Evolutionary conservation across 2,113 vertebrate genomes (phyloP).

Genomic region (Sapayoa aenigma): DNA sequence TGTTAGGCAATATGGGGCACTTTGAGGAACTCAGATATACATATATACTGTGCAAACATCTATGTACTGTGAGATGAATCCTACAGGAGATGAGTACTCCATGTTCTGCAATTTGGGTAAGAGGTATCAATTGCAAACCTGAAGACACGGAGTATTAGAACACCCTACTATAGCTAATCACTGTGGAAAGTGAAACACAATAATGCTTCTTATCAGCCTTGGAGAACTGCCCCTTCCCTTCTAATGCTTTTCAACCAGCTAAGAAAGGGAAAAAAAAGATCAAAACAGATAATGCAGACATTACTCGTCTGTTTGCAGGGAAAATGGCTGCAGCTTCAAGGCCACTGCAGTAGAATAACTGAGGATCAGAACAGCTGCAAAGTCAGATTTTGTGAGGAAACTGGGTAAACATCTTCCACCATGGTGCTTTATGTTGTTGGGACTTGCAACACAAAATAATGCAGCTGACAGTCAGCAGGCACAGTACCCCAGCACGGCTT

Average conservation of each 20-base stretch:
- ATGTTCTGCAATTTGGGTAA: neutral
- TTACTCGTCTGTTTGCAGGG: neutral
- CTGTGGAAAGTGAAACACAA: slow-evolving; percentile 44
- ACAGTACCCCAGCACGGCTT: neutral
- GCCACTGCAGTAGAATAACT: neutral
- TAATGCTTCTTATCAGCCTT: neutral
- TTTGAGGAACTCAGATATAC: neutral
- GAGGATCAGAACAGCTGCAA: neutral
- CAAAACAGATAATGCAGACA: neutral
- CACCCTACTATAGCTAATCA: neutral
- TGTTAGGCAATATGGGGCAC: neutral
- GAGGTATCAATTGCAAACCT: neutral
- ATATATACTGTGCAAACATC: neutral
- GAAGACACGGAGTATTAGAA: neutral
- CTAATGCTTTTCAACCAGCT: neutral
- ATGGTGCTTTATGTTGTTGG: rapidly evolving
- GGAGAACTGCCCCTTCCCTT: slow-evolving; percentile 5
- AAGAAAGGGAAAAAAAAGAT: neutral
- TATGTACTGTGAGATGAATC: neutral
- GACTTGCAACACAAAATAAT: neutral
- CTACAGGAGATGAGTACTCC: neutral
- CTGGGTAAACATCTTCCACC: neutral
- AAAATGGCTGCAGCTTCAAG: neutral
- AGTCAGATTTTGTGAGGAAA: neutral
- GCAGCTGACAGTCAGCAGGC: neutral